A percentile compares a stretch with the other conserved stretches of the same genome.
Conservation (phyloP, 2,888 invertebrate genomes). For the Tineola bisselliella region DNA sequence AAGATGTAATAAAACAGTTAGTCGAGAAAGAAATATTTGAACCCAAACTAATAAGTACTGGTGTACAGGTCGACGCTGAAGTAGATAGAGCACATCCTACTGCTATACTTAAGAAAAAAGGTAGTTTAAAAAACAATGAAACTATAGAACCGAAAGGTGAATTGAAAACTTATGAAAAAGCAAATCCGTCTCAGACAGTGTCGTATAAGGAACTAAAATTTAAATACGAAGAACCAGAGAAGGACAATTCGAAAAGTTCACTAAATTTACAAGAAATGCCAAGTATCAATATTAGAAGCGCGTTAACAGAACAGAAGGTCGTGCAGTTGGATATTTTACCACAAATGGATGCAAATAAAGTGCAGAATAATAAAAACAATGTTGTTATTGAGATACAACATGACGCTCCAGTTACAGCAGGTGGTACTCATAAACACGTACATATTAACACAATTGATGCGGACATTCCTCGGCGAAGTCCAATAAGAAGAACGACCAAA, state of each 20-base stretch:
- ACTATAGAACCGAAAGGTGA: conserved; percentile 25
- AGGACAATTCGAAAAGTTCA: conserved; percentile 43
- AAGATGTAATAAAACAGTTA: conserved; percentile 16
- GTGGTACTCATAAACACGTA: not conserved
- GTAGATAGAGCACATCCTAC: conserved; percentile 34
- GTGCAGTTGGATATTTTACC: conserved; percentile 59
- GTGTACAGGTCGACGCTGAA: conserved; percentile 27
- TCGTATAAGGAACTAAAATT: conserved; percentile 45
- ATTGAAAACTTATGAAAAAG: conserved; percentile 28
- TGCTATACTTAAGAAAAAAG: conserved; percentile 28
- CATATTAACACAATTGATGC: not conserved
- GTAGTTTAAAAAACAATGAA: conserved; percentile 35
- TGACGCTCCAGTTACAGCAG: not conserved
- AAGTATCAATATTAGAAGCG: conserved; percentile 58
- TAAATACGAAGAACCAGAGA: conserved; percentile 35
- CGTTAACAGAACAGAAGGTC: conserved; percentile 58
- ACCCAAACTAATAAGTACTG: conserved; percentile 22
- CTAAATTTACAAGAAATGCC: conserved; percentile 59
- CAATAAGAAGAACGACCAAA: conserved; percentile 38
- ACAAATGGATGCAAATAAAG: conserved; percentile 23
- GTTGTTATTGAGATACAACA: conserved; percentile 36
- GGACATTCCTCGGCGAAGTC: not conserved
- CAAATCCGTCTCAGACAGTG: conserved; percentile 25
- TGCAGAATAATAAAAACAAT: conserved; percentile 29
- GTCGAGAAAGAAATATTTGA: conserved; percentile 16